Base-by-base conservation (phyloP, 2,888 invertebrate species). In the Rugalucina vietnamica region DNA sequence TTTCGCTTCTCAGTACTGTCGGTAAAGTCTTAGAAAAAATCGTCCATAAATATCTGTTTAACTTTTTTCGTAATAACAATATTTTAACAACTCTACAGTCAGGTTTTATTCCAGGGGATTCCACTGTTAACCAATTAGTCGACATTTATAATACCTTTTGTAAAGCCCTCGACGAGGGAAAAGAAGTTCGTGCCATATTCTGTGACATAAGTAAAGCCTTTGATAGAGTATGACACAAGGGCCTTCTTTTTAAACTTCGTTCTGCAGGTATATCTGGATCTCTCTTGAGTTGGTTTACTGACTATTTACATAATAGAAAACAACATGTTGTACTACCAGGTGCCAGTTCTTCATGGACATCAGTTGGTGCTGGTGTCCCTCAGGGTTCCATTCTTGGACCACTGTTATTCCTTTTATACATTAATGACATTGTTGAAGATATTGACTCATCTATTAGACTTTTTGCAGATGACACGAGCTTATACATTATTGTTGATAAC, bases 181-280 rank as follows among this genome's bases (percentile, higher is more conserved):
- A 78, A 73, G 81, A 86, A 57, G 76, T 86, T 1, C 36, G 81
- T 57, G 73, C 74, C 27, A 69, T 83, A n/a, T 84, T 81, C 60
- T 81, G 60, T 54, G 83, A 86, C 39, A 81, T 83, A 12, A 75
- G 75, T n/a, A 83, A 86, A 36, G 83, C 86, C 10, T 86, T 86
- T 73, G 86, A 86, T 54, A 72, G 74, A 49, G 78, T 82, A 5
- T 76, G 80, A 73, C 77, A 79, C 43, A 54, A 34, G 14, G 82
- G 73, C 1, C 74, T 85, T 24, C 27, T 85, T 21, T 57, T 43
- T 8, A 81, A 81, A 71, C 37, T 76, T 10, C 4, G 36, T 57
- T 21, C 24, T 27, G 32, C 24, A 65, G 76, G 76, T 4, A 57
- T 79, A 4, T 27, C 34, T 10, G 79, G 65, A 18, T 57, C 70